Percentiles rank a stretch among this genome's conserved stretches.
phyloP scores from a whole-genome alignment of 2,113 vertebrate genomes.

The Vulpes ferrilata region DNA sequence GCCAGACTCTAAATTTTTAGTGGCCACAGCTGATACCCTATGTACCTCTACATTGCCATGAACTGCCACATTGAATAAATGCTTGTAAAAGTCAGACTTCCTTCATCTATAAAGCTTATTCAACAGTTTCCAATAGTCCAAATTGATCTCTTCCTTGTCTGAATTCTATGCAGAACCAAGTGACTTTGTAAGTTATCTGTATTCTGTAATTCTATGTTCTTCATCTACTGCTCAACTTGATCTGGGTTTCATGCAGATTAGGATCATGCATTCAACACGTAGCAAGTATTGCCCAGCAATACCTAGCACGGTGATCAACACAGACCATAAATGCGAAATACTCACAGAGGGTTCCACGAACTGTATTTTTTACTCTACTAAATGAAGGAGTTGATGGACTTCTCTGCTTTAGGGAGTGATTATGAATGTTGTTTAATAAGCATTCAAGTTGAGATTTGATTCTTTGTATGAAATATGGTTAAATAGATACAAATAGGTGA shows the following conservation, averaged over 20 bases:
- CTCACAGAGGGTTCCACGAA: not conserved
- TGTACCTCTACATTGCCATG: not conserved
- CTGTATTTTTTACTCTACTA: not conserved
- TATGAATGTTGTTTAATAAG: not conserved
- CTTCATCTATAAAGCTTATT: not conserved
- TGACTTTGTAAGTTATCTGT: not conserved
- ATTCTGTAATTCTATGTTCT: not conserved
- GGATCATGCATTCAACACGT: not conserved
- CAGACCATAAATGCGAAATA: not conserved
- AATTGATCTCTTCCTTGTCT: constrained; percentile 6
- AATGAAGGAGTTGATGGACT: not conserved
- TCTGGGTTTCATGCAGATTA: not conserved
- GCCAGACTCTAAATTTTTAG: not conserved
- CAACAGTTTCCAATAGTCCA: not conserved
- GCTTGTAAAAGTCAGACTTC: constrained; percentile 7
- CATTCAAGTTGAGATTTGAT: not conserved
- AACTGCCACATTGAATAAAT: not conserved
- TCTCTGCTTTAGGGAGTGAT: not conserved
- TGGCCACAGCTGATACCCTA: not conserved
- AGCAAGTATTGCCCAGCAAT: not conserved
- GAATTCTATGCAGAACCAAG: not conserved
- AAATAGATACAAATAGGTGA: not conserved
- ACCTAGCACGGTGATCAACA: not conserved
- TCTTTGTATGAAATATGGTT: not conserved
- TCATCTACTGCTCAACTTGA: not conserved